Conservation (phyloP, 2,113 vertebrate genomes). For the Poicephalus gulielmi region DNA sequence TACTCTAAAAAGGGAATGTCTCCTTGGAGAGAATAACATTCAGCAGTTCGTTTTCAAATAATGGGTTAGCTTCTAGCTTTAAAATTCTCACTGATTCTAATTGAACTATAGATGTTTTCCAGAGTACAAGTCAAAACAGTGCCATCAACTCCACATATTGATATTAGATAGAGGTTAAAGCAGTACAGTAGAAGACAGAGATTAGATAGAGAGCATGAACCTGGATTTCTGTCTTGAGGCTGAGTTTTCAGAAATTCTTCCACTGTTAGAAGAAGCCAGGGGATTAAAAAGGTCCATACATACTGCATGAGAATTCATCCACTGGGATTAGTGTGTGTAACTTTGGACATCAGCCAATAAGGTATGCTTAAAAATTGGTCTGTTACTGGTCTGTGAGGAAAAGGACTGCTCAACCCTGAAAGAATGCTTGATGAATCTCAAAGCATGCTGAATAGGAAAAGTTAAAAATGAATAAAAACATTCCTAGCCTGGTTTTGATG, state of each 20-base stretch:
- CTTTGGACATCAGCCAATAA: background rate
- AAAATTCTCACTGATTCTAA: background rate
- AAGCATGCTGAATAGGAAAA: background rate
- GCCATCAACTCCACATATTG: background rate
- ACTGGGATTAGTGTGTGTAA: fast-evolving
- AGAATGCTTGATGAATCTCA: fast-evolving
- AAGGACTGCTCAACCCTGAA: background rate
- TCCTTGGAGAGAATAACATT: background rate
- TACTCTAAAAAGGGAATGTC: background rate
- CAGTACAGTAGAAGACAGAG: background rate
- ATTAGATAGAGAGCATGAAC: background rate
- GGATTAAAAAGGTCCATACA: background rate
- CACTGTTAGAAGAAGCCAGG: background rate
- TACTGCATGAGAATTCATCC: background rate
- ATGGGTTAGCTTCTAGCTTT: background rate
- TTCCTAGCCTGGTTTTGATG: background rate
- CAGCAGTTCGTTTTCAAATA: background rate
- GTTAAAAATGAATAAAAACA: background rate
- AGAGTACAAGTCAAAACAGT: background rate
- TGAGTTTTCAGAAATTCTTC: background rate
- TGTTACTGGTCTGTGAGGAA: fast-evolving
- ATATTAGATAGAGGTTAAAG: background rate
- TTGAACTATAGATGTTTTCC: background rate
- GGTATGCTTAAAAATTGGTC: fast-evolving
- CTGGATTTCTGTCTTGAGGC: background rate